Base-by-base conservation (phyloP, 1,140 invertebrate genomes). In the Apolygus lucorum region DNA sequence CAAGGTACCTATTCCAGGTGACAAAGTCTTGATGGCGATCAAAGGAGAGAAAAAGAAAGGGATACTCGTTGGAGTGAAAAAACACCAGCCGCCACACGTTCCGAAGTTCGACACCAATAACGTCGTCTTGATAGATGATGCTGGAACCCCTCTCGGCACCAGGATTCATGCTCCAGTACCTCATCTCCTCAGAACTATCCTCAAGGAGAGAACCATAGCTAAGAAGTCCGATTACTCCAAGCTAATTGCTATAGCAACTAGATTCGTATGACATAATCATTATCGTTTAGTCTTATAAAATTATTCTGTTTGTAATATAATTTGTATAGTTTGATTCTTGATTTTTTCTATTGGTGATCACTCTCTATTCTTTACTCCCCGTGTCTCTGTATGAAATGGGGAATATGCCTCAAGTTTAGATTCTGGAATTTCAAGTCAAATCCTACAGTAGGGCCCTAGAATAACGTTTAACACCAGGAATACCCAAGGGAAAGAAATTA, bases 81-180 rank as follows among this genome's bases (percentile, higher is more conserved):
- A 93, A 76, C 86, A 85, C 68, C 92, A 97, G 77, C 84, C 86
- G 68, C 77, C 88, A 2, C 90, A 92, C 78, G 83, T 96, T 29
- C 96, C 96, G 0, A 90, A 89, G 76, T 96, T 93, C 81, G 97
- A 99, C 78, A 93, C 88, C 72, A 99, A 99, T 77, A 99, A 99
- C 81, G 78, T 99, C 70, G 96, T 99, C 0, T 79, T 99, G 0
- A 90, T 99, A 67, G 95, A 99, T 77, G 95, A 99, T 74, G 92
- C 88, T 79, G 95, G 95, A 14, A 90, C 85, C 25, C 95, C 96
- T 0, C 79, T 97, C 13, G 97, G 97, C 26, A 99, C 91, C 1
- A 85, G 96, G 72, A 95, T 99, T 73, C 87, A 91, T 76, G 94
- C 94, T 14, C 97, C 97, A 0, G 91, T 99, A 73, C 97, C 97